phyloP scores from a whole-genome alignment of 2,888 invertebrate species.

The Eutolmus rufibarbis region DNA sequence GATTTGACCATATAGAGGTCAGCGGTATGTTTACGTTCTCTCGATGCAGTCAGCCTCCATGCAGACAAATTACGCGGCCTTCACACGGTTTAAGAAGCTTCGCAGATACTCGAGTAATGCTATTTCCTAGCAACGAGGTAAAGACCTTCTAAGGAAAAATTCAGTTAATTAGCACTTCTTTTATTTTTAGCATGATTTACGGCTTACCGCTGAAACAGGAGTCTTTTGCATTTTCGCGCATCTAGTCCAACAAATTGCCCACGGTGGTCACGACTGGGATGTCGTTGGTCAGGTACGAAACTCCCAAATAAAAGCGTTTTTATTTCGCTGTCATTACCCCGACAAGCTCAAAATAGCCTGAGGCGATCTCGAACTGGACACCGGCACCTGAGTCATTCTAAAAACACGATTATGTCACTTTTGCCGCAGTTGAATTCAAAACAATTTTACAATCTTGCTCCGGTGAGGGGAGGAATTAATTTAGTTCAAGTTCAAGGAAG shows the following conservation, averaged over 20 bases:
- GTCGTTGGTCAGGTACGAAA: conserved; percentile 54
- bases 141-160: not conserved
- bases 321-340: conserved; percentile 66
- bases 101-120: not conserved
- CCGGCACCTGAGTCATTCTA: conserved; percentile 68
- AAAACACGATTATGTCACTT: conserved; percentile 49
- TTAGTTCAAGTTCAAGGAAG: not conserved
- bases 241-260: conserved; percentile 67
- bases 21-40: not conserved
- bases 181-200: not conserved
- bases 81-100: not conserved
- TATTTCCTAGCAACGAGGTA: not conserved
- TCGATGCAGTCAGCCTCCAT: not conserved
- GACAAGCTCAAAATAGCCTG: conserved; percentile 65
- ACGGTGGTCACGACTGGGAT: conserved; percentile 66
- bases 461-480: not conserved
- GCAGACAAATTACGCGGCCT: conserved; percentile 3
- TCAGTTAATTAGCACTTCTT: not conserved
- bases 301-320: conserved; percentile 56
- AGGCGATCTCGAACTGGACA: conserved; percentile 64
- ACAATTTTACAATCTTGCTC: not conserved
- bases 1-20: not conserved
- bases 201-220: conserved; percentile 65
- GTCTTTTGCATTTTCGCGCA: conserved; percentile 66
- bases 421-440: not conserved